Percentiles rank a stretch among this genome's conserved stretches.
phyloP scores from a whole-genome alignment of 2,888 invertebrate genomes.

The Altica lythri region DNA sequence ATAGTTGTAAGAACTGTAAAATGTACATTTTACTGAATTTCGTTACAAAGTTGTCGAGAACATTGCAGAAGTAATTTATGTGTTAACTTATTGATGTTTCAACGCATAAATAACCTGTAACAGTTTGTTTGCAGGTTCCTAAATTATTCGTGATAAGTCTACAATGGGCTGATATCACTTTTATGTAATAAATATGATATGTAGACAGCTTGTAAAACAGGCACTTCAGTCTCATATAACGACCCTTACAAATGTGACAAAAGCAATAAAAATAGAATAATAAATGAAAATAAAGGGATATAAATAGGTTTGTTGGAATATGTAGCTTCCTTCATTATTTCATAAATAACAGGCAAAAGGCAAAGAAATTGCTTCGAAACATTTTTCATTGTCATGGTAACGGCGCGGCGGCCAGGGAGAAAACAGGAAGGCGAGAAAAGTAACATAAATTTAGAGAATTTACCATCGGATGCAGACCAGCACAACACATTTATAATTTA shows the following conservation, averaged over 20 bases:
- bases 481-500: conserved; percentile 44
- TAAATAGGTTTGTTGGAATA: conserved; percentile 37
- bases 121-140: too few species aligned
- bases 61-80: too few species aligned
- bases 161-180: neutral
- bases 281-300: conserved; percentile 35
- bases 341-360: conserved; percentile 42
- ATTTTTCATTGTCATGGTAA: conserved; percentile 44
- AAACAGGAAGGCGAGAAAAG: conserved; percentile 43
- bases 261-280: conserved; percentile 25
- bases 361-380: conserved; percentile 39
- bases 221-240: neutral
- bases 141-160: too few species aligned
- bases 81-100: too few species aligned
- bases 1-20: too few species aligned
- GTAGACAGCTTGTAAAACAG: conserved; percentile 1
- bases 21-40: too few species aligned
- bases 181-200: conserved; percentile 1
- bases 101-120: too few species aligned
- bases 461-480: conserved; percentile 44
- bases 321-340: conserved; percentile 44
- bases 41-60: too few species aligned
- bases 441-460: conserved; percentile 44
- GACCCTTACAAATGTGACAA: conserved; percentile 7
- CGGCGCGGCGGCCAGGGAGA: conserved; percentile 33